Conservation (phyloP, 2,113 vertebrate genomes). For the Burhinus oedicnemus region DNA sequence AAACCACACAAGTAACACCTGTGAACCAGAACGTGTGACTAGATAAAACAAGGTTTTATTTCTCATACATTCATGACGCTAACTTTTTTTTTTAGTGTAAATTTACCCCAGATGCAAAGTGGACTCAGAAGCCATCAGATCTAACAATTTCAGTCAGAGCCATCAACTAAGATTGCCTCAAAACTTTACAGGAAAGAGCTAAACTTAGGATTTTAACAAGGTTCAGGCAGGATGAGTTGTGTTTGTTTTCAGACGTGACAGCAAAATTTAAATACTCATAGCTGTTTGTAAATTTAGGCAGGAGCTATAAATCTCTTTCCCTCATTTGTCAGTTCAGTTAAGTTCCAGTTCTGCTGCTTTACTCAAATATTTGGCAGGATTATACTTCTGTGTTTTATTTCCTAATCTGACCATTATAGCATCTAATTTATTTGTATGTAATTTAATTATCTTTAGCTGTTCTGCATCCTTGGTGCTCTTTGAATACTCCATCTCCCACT, state of each 20-base stretch:
- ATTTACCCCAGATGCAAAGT: not conserved
- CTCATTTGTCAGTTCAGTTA: conserved; percentile 35
- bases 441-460: conserved; percentile 59
- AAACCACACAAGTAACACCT: not conserved
- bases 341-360: conserved; percentile 16
- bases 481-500: not conserved
- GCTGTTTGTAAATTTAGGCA: not conserved
- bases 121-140: not conserved
- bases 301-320: conserved; percentile 11
- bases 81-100: not conserved
- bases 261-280: not conserved
- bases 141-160: not conserved
- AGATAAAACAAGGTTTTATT: not conserved
- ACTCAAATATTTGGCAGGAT: conserved; percentile 38
- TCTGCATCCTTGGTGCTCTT: conserved; percentile 39
- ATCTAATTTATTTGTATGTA: conserved; percentile 61
- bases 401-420: conserved; percentile 48
- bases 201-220: not conserved
- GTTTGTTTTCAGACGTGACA: not conserved
- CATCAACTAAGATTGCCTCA: not conserved
- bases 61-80: not conserved
- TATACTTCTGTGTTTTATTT: conserved; percentile 30
- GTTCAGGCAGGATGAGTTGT: not conserved
- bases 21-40: not conserved
- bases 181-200: not conserved